Conservation (phyloP, 1,140 invertebrate genomes). For the Sitobion miscanthi region DNA sequence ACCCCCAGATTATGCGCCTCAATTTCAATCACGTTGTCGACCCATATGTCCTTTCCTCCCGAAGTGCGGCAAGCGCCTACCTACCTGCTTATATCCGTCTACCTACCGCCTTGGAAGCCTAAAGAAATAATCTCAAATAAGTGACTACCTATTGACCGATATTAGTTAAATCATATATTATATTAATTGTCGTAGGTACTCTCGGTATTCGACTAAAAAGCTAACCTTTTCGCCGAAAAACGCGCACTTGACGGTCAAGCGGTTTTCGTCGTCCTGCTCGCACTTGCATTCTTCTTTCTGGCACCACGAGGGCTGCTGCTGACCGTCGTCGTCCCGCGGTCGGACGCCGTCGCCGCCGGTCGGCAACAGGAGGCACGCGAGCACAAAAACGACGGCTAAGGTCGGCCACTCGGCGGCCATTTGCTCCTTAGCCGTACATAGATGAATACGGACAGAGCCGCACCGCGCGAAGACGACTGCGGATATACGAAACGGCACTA, state of each 20-base stretch:
- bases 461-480: neutral
- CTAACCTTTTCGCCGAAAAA: slow-evolving; percentile 28
- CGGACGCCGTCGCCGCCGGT: neutral
- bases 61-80: no score
- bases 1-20: no score
- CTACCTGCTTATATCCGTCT: neutral
- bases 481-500: neutral
- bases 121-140: neutral
- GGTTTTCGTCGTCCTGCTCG: neutral
- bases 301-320: neutral
- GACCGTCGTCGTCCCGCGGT: neutral
- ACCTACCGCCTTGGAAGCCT: neutral
- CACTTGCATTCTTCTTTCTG: neutral
- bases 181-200: no score
- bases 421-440: slow-evolving; percentile 28
- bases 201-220: neutral
- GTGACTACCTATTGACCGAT: neutral
- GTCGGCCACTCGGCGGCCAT: slow-evolving; percentile 38
- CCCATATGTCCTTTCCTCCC: neutral
- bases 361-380: slow-evolving; percentile 28
- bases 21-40: no score
- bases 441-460: neutral
- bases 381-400: slow-evolving; percentile 8
- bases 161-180: neutral
- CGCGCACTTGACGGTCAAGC: neutral